Percentiles rank a stretch among this genome's conserved stretches.
These are phyloP conservation scores for Rhopalosiphum padi DNA, from an alignment of 1,140 invertebrate genomes.

Conservation along the genomic window DNA sequence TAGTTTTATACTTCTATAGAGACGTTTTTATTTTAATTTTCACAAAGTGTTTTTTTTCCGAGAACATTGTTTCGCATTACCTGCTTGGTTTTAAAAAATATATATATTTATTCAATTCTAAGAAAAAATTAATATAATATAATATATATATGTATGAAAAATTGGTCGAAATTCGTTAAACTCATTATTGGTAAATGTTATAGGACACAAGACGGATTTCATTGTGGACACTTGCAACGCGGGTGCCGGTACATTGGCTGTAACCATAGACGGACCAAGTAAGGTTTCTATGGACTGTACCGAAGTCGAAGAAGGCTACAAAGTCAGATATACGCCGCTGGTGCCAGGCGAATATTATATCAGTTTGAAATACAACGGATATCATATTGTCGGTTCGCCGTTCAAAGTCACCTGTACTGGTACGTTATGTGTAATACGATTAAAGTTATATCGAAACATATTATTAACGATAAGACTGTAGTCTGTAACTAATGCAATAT, in stretches of 20 bases:
- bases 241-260: conserved; percentile 88
- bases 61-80: too few relatives aligned
- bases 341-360: conserved; percentile 95
- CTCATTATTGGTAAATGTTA: conserved; percentile 55
- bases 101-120: too few relatives aligned
- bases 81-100: too few relatives aligned
- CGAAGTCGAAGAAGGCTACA: conserved; percentile 95
- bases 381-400: conserved; percentile 93
- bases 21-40: too few relatives aligned
- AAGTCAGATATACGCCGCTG: conserved; percentile 95
- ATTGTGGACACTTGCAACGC: conserved; percentile 96
- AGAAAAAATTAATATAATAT: too few relatives aligned
- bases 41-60: too few relatives aligned
- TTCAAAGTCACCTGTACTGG: conserved; percentile 81
- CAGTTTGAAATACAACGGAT: conserved; percentile 94
- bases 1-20: too few relatives aligned
- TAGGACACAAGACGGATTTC: conserved; percentile 90
- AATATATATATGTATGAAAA: too few relatives aligned
- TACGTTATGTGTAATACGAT: conserved; percentile 60
- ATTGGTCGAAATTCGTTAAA: not conserved
- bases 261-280: conserved; percentile 95
- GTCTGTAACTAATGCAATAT: not conserved
- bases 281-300: conserved; percentile 97
- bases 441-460: not conserved
- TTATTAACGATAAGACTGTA: not conserved